Conservation (phyloP, 2,888 invertebrate genomes). For the Monoplex corrugatus region DNA sequence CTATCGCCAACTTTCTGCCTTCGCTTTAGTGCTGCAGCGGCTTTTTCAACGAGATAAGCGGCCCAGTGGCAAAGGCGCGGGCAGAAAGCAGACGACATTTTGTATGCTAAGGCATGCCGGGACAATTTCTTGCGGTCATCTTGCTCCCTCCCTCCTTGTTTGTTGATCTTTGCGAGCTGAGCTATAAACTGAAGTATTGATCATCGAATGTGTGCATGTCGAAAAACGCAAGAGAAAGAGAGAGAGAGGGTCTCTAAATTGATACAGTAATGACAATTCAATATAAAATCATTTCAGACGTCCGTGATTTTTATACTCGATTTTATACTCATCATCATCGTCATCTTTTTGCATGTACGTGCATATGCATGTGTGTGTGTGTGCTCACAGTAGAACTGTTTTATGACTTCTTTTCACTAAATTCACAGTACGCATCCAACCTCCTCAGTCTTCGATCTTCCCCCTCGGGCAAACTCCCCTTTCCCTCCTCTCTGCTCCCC, state of each 20-base stretch:
- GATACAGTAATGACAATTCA: neutral
- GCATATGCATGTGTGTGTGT: neutral
- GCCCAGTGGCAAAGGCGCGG: neutral
- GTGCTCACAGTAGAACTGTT: no score
- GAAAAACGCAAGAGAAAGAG: neutral
- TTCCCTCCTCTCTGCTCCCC: neutral
- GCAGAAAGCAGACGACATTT: neutral
- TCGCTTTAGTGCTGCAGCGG: slow-evolving; percentile 35
- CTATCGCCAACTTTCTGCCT: slow-evolving; percentile 37
- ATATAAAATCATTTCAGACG: neutral
- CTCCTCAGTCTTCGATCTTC: no score
- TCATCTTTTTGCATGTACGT: neutral
- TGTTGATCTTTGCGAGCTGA: neutral
- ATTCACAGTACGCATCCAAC: no score
- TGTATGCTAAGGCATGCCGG: slow-evolving; percentile 26
- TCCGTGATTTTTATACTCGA: neutral
- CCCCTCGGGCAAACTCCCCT: neutral
- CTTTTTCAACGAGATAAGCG: slow-evolving; percentile 44
- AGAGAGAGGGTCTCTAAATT: neutral
- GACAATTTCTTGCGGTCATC: neutral
- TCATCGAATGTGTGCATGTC: neutral
- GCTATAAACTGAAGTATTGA: neutral
- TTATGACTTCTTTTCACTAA: no score
- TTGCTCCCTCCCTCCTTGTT: no score
- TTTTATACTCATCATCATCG: neutral